These are phyloP conservation scores for Thaumatotibia leucotreta DNA, from an alignment of 1,140 invertebrate genomes.

Conservation along the genomic window DNA sequence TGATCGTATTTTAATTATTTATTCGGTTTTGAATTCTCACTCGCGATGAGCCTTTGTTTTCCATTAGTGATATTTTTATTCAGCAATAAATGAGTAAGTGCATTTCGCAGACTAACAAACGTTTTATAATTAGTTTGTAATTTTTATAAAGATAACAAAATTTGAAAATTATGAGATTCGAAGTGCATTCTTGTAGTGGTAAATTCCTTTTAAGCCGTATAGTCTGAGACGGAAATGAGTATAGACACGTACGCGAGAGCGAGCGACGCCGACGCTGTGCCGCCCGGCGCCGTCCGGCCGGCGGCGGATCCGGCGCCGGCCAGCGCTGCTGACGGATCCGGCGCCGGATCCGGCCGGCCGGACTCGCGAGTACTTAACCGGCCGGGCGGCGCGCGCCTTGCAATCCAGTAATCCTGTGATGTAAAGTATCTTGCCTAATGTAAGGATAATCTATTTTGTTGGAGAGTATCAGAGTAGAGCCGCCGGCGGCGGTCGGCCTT, in stretches of 20 bases:
- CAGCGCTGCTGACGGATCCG: not conserved
- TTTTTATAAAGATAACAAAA: constrained; percentile 63
- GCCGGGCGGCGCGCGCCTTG: constrained; percentile 26
- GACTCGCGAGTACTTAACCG: constrained; percentile 15
- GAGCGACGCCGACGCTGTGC: constrained; percentile 27
- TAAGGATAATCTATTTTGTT: constrained; percentile 59
- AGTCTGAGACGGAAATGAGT: constrained; percentile 62
- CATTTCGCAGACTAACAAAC: constrained; percentile 69
- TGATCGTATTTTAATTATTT: constrained; percentile 64
- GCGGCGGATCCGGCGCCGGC: not conserved
- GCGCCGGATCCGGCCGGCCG: constrained; percentile 20
- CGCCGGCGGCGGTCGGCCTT: constrained; percentile 44
- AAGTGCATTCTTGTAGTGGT: constrained; percentile 75
- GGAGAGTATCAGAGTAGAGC: constrained; percentile 36
- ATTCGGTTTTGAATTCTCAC: constrained; percentile 65
- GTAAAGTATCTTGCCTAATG: constrained; percentile 58
- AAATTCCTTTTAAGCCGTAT: constrained; percentile 72
- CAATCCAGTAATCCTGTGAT: constrained; percentile 53
- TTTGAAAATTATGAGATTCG: constrained; percentile 69
- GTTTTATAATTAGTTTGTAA: constrained; percentile 72
- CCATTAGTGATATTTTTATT: constrained; percentile 77
- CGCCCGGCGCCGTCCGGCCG: not conserved
- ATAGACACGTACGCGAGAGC: constrained; percentile 44
- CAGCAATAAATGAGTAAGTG: constrained; percentile 75
- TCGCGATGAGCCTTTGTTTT: constrained; percentile 66